A percentile compares a stretch with the other conserved stretches of the same genome.
Conservation (phyloP, 1,140 invertebrate genomes). For the Drosophila persimilis region DNA sequence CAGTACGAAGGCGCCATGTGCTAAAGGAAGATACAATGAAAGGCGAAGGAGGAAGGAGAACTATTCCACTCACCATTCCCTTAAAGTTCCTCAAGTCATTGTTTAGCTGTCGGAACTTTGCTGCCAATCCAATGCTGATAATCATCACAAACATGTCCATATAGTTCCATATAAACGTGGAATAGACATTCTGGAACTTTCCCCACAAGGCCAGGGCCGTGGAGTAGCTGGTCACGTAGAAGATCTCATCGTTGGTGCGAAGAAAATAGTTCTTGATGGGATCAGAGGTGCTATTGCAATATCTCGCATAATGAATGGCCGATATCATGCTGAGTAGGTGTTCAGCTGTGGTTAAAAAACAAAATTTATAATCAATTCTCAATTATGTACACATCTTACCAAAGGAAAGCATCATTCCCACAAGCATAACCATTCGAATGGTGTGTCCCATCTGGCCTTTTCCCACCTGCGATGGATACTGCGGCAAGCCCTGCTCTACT, state of each 20-base stretch:
- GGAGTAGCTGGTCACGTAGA: constrained; percentile 60
- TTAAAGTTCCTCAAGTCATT: constrained; percentile 74
- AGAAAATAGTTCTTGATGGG: constrained; percentile 72
- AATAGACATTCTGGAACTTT: constrained; percentile 69
- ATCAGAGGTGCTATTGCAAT: constrained; percentile 67
- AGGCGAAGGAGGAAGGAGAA: constrained; percentile 29
- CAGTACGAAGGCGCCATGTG: constrained; percentile 69
- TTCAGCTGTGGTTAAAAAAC: constrained; percentile 38
- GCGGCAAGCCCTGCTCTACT: constrained; percentile 68
- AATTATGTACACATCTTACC: constrained; percentile 28
- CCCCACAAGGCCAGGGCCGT: constrained; percentile 55
- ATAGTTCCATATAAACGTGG: constrained; percentile 79
- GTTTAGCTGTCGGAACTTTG: constrained; percentile 72
- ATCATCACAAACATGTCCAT: constrained; percentile 82
- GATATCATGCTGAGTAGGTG: constrained; percentile 75
- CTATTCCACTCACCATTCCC: constrained; percentile 59
- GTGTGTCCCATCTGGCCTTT: constrained; percentile 63
- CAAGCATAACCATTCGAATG: constrained; percentile 70
- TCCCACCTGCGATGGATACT: constrained; percentile 60
- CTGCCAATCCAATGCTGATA: constrained; percentile 70
- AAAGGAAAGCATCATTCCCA: constrained; percentile 74
- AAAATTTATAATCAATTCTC: not conserved
- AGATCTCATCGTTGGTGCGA: constrained; percentile 69
- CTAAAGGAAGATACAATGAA: constrained; percentile 48
- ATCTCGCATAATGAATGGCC: constrained; percentile 57